Evolutionary conservation across 2,113 vertebrate species (phyloP), one percentile per base, ranked within the genome.

Genomic region (Megaptera novaeangliae): DNA sequence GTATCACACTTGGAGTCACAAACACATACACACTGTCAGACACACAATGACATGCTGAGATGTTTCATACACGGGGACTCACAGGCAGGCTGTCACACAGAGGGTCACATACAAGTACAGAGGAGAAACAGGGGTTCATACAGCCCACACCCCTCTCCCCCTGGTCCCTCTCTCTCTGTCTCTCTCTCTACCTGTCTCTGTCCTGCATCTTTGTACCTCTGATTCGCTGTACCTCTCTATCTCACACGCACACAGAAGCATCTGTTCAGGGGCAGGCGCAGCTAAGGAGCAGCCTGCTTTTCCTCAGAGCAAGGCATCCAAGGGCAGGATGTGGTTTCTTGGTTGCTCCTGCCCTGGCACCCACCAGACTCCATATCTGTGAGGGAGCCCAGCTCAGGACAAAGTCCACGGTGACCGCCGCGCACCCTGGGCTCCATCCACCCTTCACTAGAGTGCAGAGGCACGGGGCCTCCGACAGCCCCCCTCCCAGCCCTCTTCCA

Each of bases 241-340:
- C 25, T 31, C 27, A 29, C 69, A 69, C 21, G 52, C 36, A 46
- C 55, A 68, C 52, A 82, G 25, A 83, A 3, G 52, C 15, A 84
- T 49, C 52, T 91, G 71, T 39, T 39, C 2, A 55, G 71, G 84
- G 34, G 75, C 36, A 81, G 75, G 41, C 36, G 34, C 78, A 59
- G 14, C 31, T 20, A 21, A 82, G 41, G 57, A 88, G 74, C 46
- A 77, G 20, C 74, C 81, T 52, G 18, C 29, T 39, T 83, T 87
- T 29, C 55, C 85, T 85, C 46, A 46, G 39, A 31, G 15, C 41
- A 64, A 64, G 29, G 34, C 78, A 71, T 46, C 20, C 0, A 12
- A 94, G 91, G 91, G 66, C 71, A 96, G 89, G 88, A 87, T 83
- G 72, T 84, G 57, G 88, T 69, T 94, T 95, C 72, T 82, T 34